Conservation (phyloP, 2,797 vertebrate species). For the Pachyuromys duprasi region DNA sequence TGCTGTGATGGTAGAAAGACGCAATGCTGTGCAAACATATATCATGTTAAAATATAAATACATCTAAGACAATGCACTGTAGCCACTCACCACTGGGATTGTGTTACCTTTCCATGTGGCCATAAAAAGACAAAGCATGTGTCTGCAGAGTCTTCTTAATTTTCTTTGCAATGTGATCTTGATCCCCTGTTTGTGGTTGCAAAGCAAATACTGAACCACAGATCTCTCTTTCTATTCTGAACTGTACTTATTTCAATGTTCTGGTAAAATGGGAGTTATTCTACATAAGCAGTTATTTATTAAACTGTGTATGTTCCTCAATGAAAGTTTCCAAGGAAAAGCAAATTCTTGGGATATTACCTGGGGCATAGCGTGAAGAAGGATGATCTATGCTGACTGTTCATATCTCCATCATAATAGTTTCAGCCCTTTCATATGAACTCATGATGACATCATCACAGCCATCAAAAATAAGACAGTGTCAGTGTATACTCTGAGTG, state of each 20-base stretch:
- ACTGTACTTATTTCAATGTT: neutral
- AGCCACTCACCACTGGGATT: neutral
- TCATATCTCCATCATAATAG: neutral
- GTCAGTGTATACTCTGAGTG: neutral
- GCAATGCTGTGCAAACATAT: neutral
- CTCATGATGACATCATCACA: neutral
- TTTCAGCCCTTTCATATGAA: neutral
- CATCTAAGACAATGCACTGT: neutral
- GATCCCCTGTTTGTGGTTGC: neutral
- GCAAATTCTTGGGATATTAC: constrained; percentile 22
- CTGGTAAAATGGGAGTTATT: neutral
- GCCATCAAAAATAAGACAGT: neutral
- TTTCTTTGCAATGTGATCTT: neutral
- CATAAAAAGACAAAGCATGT: constrained; percentile 32
- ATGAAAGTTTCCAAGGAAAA: constrained; percentile 12
- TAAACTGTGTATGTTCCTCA: neutral
- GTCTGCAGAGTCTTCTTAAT: constrained; percentile 9
- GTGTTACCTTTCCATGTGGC: neutral
- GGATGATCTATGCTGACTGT: neutral
- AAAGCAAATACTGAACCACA: neutral
- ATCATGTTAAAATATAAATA: neutral
- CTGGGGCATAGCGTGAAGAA: neutral
- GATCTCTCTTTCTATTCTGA: neutral
- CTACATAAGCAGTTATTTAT: neutral
- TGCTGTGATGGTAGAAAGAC: neutral